Percentiles rank a stretch among this genome's conserved stretches.
Evolutionary conservation across 2,113 vertebrate genomes (phyloP).

Genomic region (Pteropus alecto): DNA sequence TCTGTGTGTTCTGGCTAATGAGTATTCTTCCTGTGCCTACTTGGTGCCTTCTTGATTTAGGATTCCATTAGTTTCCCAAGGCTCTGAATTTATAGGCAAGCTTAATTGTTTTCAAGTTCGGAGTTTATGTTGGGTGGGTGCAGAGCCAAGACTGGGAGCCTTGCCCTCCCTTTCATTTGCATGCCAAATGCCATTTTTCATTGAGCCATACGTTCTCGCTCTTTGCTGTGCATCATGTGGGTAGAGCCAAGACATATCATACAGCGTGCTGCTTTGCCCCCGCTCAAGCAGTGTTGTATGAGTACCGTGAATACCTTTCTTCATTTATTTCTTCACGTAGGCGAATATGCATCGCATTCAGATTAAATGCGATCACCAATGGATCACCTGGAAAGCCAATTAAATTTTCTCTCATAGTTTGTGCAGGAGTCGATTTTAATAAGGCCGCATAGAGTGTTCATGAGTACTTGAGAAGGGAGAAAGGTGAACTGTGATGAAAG

Average conservation of each 20-base stretch:
- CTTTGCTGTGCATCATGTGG: not conserved
- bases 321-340: slow-evolving; percentile 51
- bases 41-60: slow-evolving; percentile 44
- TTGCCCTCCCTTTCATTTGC: slow-evolving; percentile 33
- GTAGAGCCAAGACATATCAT: not conserved
- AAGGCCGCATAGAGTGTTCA: not conserved
- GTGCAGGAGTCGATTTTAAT: slow-evolving; percentile 34
- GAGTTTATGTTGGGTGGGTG: slow-evolving; percentile 3
- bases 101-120: slow-evolving; percentile 55
- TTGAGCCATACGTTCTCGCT: not conserved
- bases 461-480: not conserved
- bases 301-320: not conserved
- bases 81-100: slow-evolving; percentile 42
- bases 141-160: not conserved
- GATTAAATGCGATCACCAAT: not conserved
- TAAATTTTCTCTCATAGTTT: not conserved
- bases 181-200: not conserved
- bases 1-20: not conserved
- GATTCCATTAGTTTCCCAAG: slow-evolving; percentile 22
- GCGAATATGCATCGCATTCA: slow-evolving; percentile 9
- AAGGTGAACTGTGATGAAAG: slow-evolving; percentile 25
- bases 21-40: not conserved
- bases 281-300: not conserved
- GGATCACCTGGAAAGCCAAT: slow-evolving; percentile 42
- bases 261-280: not conserved